Evolutionary conservation across 2,797 vertebrate species (phyloP), one percentile per base, ranked within the genome.

Genomic region (Phaenicophaeus curvirostris): DNA sequence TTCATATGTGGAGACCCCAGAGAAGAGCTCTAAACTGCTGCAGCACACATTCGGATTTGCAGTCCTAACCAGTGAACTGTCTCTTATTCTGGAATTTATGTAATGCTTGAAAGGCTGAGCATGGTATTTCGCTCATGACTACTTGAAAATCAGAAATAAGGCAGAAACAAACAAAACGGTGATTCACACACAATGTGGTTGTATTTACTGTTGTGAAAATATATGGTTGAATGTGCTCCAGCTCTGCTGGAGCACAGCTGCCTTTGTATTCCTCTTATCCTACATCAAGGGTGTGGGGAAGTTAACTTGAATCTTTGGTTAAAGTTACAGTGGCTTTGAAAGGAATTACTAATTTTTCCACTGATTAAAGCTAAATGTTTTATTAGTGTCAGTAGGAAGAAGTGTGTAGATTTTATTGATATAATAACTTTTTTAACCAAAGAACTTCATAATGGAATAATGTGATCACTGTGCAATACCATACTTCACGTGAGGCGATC

Each of bases 361-460:
- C 48, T 35, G 20, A 74, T 66, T 62, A 66, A 53, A 69, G 57
- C 18, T 15, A 69, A 89, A 85, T 59, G 61, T 87, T 97, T 97
- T 94, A 96, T 97, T 94, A 96, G 75, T 93, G 81, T 95, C 92
- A 95, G 94, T 97, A 94, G 31, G 37, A 95, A 91, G 88, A 94
- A 96, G 96, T 96, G 92, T 93, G 90, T 95, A 93, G 91, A 95
- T 92, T 77, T 96, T 95, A 93, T 94, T 96, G 94, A 78, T 97
- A 85, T 27, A 90, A 79, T 96, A 87, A 87, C 50, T 90, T 66
- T 44, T 92, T 95, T 92, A 83, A 79, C 35, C 21, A 39, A 31
- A 65, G 72, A 44, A 33, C 21, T 78, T 94, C 7, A 5, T 59
- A 35, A 71, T 51, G 58, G 30, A 67, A 46, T 67, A n/a, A 46